Evolutionary conservation across 2,888 invertebrate species (phyloP), one percentile per base, ranked within the genome.

Genomic region (Drosophila gaucha): DNA sequence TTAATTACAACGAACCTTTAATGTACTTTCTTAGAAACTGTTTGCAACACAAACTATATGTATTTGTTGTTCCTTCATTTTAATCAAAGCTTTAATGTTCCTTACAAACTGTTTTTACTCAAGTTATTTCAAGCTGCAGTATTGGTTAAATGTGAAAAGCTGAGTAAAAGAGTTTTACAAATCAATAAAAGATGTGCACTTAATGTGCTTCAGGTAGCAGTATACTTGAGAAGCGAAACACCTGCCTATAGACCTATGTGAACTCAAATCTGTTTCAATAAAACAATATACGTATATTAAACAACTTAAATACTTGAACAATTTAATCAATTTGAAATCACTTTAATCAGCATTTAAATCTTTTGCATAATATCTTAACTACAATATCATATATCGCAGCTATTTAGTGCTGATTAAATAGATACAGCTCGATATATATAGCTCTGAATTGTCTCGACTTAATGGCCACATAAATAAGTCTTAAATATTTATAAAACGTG

Each of bases 401-500:
- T 44, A 43, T 43, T 66, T 36, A 56, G 18, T 28, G 39, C 33
- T 51, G 38, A 51, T 71, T 55, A 33, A 39, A 38, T 10, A 22
- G 49, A 38, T 26, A 16, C 16, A 28, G 26, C 5, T 9, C 30
- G 24, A 24, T 30, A 22, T 36, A 47, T 10, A 12, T 36, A 47
- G 10, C 26, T 28, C 9, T 31, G 38, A 52, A 46, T 66, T 39
- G 55, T 38, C 64, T 58, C 22, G 30, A 43, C 43, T 72, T 55
- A 49, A 75, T 64, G 38, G 38, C 24, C 64, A 51, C 35, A 58
- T 74, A 69, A 75, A 64, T 64, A 49, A 22, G 28, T 26, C 31
- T 69, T 72, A 58, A 74, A 74, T 68, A 68, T 74, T 51, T 58
- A 63, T 74, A 33, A 73, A 73, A 43, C 69, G 47, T 38, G 46